phyloP scores from a whole-genome alignment of 2,888 invertebrate species.

The Andrena hattorfiana region DNA sequence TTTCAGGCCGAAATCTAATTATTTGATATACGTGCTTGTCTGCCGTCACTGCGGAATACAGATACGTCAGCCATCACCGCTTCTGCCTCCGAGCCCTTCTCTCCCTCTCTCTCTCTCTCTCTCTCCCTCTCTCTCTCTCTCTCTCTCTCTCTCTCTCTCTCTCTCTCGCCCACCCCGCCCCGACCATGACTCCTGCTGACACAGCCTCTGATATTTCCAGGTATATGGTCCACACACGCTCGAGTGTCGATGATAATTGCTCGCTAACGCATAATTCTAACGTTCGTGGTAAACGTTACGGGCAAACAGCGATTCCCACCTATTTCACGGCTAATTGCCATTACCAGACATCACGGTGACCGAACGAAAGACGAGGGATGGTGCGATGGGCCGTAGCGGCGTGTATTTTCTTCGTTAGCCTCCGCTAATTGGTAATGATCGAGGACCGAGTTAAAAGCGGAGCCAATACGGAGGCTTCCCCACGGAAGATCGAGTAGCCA shows the following conservation, averaged over 20 bases:
- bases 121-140: neutral
- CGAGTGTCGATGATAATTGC: conserved; percentile 32
- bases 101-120: neutral
- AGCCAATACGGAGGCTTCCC: neutral
- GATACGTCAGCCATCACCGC: conserved; percentile 74
- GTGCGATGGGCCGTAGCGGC: neutral
- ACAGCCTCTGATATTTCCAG: conserved; percentile 34
- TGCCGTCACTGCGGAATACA: conserved; percentile 74
- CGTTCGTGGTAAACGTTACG: conserved; percentile 9
- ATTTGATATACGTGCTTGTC: conserved; percentile 82
- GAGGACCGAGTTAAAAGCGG: conserved; percentile 14
- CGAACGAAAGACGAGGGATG: neutral
- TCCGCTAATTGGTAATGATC: conserved; percentile 34
- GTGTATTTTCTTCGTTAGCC: conserved; percentile 27
- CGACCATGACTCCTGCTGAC: neutral
- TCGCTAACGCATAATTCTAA: conserved; percentile 37
- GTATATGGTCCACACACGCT: conserved; percentile 19
- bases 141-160: neutral
- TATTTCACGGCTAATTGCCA: conserved; percentile 10
- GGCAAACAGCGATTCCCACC: conserved; percentile 3
- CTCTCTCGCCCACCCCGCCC: neutral
- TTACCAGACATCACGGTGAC: neutral
- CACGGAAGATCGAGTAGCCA: neutral
- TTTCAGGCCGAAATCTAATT: conserved; percentile 84
- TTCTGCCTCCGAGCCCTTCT: conserved; percentile 34